A percentile compares a stretch with the other conserved stretches of the same genome.
Evolutionary conservation across 2,888 invertebrate species (phyloP).

Genomic region (Unio pictorum): DNA sequence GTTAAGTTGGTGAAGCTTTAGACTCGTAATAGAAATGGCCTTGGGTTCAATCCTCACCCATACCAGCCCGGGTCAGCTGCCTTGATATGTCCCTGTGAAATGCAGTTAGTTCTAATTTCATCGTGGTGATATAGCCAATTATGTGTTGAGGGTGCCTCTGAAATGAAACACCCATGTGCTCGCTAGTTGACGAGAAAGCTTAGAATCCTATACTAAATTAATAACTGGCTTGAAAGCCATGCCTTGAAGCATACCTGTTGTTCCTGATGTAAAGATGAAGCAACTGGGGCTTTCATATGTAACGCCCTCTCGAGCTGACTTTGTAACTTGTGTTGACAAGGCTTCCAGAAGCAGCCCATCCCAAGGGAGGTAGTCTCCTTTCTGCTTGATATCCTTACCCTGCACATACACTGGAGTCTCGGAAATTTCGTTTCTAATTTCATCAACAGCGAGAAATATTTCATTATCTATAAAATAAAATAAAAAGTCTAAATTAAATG

Average conservation of each 20-base stretch:
- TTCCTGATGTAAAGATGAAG: conserved; percentile 92
- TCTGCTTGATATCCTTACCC: conserved; percentile 23
- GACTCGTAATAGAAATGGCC: too few relatives aligned
- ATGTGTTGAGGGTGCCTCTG: too few relatives aligned
- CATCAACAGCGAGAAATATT: conserved; percentile 50
- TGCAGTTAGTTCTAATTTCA: too few relatives aligned
- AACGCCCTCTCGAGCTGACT: conserved; percentile 29
- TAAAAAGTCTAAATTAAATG: neutral
- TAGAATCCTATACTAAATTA: too few relatives aligned
- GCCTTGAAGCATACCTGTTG: conserved; percentile 50
- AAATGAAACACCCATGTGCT: too few relatives aligned
- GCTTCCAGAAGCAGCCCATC: conserved; percentile 44
- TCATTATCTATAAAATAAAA: conserved; percentile 36
- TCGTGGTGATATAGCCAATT: too few relatives aligned
- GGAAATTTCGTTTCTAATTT: conserved; percentile 38
- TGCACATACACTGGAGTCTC: conserved; percentile 46
- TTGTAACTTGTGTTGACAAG: conserved; percentile 30
- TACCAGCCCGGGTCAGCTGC: too few relatives aligned
- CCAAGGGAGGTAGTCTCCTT: conserved; percentile 40
- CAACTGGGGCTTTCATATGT: conserved; percentile 74
- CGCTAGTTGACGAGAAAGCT: too few relatives aligned
- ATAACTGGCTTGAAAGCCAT: too few relatives aligned
- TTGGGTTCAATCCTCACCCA: too few relatives aligned
- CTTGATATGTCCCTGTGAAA: too few relatives aligned
- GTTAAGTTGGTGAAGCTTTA: too few relatives aligned